A percentile compares a stretch with the other conserved stretches of the same genome.
These are phyloP conservation scores for Camptogramma bilineatum DNA, from an alignment of 2,888 invertebrate species.

Conservation along the genomic window DNA sequence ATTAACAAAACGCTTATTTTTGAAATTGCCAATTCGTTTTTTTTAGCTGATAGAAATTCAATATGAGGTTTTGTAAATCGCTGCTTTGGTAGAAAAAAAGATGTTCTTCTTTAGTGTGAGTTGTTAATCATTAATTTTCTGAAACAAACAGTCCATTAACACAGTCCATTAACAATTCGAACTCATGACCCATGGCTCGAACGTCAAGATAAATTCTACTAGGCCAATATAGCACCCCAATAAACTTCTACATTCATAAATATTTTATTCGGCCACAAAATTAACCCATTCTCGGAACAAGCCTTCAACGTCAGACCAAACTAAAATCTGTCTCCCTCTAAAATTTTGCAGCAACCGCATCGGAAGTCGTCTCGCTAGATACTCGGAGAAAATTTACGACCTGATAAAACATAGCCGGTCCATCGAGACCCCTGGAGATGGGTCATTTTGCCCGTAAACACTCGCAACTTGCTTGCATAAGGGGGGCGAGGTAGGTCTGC, in stretches of 20 bases:
- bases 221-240: background rate
- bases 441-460: constrained; percentile 48
- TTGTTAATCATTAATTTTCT: too few species aligned
- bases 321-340: constrained; percentile 53
- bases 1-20: too few species aligned
- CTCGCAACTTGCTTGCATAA: constrained; percentile 27
- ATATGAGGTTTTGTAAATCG: too few species aligned
- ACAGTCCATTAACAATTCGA: too few species aligned
- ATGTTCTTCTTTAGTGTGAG: too few species aligned
- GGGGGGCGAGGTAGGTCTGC: constrained; percentile 54
- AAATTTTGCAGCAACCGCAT: constrained; percentile 68
- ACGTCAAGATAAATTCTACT: too few species aligned
- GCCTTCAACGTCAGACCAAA: constrained; percentile 25
- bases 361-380: constrained; percentile 73
- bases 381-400: constrained; percentile 77
- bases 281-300: constrained; percentile 18
- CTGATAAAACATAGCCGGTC: constrained; percentile 75
- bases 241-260: background rate
- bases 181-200: too few species aligned
- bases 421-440: constrained; percentile 60
- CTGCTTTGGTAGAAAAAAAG: too few species aligned
- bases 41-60: too few species aligned
- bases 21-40: too few species aligned
- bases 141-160: too few species aligned
- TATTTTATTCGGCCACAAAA: constrained; percentile 1